Percentiles rank a stretch among this genome's conserved stretches.
These are phyloP conservation scores for Xylocopa sonorina DNA, from an alignment of 1,140 invertebrate species.

Conservation along the genomic window DNA sequence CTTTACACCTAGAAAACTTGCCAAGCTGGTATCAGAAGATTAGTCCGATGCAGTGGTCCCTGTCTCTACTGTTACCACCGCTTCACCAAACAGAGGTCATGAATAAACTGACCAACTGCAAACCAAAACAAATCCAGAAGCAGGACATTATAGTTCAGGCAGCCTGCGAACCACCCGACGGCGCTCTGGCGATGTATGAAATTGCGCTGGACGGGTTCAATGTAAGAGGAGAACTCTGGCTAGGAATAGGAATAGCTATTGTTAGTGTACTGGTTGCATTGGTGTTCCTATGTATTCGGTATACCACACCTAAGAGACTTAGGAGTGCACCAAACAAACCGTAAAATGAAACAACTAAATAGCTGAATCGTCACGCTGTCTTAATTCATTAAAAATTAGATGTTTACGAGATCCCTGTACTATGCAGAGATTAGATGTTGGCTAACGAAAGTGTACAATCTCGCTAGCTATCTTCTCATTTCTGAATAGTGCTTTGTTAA, in stretches of 20 bases:
- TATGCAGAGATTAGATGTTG: too few relatives aligned
- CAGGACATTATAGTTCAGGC: conserved; percentile 92
- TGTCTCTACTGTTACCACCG: conserved; percentile 85
- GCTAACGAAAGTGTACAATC: too few relatives aligned
- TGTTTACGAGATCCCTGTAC: neutral
- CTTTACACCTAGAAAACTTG: conserved; percentile 88
- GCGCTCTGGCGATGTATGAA: conserved; percentile 85
- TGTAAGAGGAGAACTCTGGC: conserved; percentile 63
- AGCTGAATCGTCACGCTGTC: neutral
- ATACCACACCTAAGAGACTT: conserved; percentile 72
- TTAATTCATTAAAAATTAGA: neutral
- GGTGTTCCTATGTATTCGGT: conserved; percentile 69
- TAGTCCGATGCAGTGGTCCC: conserved; percentile 89
- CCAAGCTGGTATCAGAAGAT: conserved; percentile 84
- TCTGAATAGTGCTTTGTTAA: too few relatives aligned
- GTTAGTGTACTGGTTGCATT: conserved; percentile 63
- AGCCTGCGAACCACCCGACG: conserved; percentile 89
- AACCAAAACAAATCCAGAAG: conserved; percentile 86
- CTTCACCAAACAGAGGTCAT: conserved; percentile 86
- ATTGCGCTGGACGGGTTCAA: conserved; percentile 72
- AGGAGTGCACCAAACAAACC: conserved; percentile 79
- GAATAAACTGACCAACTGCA: conserved; percentile 75
- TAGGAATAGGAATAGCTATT: conserved; percentile 70
- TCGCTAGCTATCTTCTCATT: too few relatives aligned
- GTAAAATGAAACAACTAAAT: conserved; percentile 46